Percentiles rank a stretch among this genome's conserved stretches.
Conservation (phyloP, 2,797 vertebrate genomes). For the Halcyon smyrnensis region DNA sequence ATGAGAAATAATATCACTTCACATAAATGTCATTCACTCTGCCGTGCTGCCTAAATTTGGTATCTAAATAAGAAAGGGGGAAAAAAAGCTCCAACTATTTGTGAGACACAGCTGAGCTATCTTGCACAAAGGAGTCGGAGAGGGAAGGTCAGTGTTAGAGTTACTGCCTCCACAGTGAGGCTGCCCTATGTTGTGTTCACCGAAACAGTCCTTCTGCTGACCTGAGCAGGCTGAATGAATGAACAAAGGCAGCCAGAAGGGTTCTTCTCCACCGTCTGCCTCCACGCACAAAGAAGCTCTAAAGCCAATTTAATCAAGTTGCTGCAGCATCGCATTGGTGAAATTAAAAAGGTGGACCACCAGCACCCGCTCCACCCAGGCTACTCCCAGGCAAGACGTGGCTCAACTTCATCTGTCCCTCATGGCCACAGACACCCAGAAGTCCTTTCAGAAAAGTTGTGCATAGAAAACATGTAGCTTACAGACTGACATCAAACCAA, state of each 20-base stretch:
- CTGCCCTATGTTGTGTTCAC: background rate
- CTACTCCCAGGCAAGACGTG: background rate
- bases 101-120: background rate
- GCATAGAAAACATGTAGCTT: background rate
- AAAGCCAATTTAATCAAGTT: background rate
- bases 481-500: background rate
- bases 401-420: background rate
- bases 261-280: background rate
- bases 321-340: background rate
- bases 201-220: background rate
- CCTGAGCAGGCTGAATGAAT: background rate
- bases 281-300: fast-evolving
- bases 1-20: conserved; percentile 61
- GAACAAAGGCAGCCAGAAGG: background rate
- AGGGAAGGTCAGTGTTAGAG: background rate
- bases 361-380: background rate
- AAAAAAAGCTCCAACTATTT: fast-evolving
- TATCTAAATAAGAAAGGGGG: background rate
- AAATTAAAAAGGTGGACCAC: background rate
- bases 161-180: background rate
- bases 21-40: conserved; percentile 55
- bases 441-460: background rate
- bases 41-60: conserved; percentile 9
- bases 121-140: background rate
- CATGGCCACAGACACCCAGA: background rate